phyloP scores from a whole-genome alignment of 2,113 vertebrate species.

The Steatornis caripensis region DNA sequence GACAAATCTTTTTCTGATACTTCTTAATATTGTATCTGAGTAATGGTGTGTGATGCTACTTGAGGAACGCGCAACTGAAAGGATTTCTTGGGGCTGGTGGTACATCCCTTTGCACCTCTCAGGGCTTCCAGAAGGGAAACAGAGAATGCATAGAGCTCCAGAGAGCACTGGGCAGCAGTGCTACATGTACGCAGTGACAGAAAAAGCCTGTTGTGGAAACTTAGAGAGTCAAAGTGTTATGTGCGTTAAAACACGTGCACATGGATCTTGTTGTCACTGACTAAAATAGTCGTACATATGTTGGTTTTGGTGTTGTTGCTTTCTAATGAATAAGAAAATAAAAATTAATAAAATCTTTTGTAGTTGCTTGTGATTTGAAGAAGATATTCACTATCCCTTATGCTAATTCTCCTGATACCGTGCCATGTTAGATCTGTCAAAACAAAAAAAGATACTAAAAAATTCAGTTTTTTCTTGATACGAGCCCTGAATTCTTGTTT shows the following conservation, averaged over 20 bases:
- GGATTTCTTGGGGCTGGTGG: background rate
- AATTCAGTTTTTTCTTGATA: background rate
- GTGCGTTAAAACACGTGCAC: background rate
- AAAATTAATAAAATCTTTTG: background rate
- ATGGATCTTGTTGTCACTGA: background rate
- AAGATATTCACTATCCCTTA: background rate
- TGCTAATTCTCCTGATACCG: background rate
- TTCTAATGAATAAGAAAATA: background rate
- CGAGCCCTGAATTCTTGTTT: background rate
- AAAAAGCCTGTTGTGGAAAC: background rate
- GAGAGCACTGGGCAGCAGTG: background rate
- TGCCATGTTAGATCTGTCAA: background rate
- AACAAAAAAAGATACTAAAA: background rate
- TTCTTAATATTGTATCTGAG: background rate
- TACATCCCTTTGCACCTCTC: background rate
- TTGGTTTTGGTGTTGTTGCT: background rate
- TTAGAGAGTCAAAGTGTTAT: background rate
- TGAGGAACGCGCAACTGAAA: background rate
- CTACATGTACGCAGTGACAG: rapidly evolving
- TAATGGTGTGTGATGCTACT: background rate
- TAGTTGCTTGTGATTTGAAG: background rate
- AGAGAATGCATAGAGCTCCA: background rate
- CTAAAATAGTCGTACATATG: background rate
- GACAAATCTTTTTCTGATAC: background rate
- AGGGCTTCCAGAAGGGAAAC: background rate